Evolutionary conservation across 2,113 vertebrate genomes (phyloP), one percentile per base, ranked within the genome.

Genomic region (Phalacrocorax carbo): DNA sequence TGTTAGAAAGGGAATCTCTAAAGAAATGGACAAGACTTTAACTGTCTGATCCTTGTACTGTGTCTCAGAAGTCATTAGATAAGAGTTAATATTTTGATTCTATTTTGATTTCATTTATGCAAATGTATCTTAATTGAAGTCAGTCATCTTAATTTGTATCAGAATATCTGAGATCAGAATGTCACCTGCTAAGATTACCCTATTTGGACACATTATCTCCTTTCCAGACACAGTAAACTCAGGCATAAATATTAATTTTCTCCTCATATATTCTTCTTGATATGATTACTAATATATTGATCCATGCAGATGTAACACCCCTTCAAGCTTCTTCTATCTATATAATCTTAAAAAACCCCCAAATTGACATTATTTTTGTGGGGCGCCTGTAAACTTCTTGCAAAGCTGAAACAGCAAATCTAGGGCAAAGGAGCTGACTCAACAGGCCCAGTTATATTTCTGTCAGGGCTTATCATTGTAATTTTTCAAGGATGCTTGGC

Each of bases 401-500:
- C 15, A 48, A 81, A 66, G 70, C 86, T 95, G 71, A 97, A 96
- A 94, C 42, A 70, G 83, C 68, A 90, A 78, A 73, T 55, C 57
- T 65, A 77, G 34, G 80, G 36, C 34, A 94, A 89, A 79, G 48
- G 7, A 86, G 69, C 62, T 86, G 52, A 88, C 66, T 94, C 93
- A 90, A 89, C 48, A 32, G n/a, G 79, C 34, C 15, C 13, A 64
- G 69, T 72, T 76, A 87, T 9, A 5, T 92, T 95, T 95, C 70
- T 97, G 75, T 94, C 94, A 83, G 81, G 79, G 22, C 18, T 82
- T 66, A 77, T 95, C 51, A 93, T 36, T 94, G 25, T 46, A 82
- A 87, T 86, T 89, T 94, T 97, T 88, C 32, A 64, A 17, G 57
- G 38, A 57, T 78, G 9, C 25, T 87, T 92, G 86, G 27, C 86